A percentile compares a stretch with the other conserved stretches of the same genome.
These are phyloP conservation scores for Vanessa cardui DNA, from an alignment of 2,888 invertebrate genomes.

Conservation along the genomic window DNA sequence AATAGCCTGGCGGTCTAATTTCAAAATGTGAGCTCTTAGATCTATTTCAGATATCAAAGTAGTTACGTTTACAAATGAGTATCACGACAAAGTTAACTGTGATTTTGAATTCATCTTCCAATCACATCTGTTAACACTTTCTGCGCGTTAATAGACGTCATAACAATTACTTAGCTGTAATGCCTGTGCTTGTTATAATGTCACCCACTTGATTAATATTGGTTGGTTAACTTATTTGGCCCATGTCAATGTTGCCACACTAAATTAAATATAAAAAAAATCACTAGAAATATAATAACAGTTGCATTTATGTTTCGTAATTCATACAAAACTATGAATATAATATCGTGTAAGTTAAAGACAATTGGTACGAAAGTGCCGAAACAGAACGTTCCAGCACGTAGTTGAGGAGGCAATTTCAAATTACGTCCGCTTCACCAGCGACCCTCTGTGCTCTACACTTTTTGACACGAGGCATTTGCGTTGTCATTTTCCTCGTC, in stretches of 20 bases:
- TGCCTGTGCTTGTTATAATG: too few species aligned
- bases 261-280: too few species aligned
- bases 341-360: conserved; percentile 42
- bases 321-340: conserved; percentile 5
- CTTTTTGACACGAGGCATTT: conserved; percentile 50
- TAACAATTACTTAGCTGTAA: too few species aligned
- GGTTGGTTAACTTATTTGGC: too few species aligned
- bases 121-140: too few species aligned
- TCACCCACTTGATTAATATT: too few species aligned
- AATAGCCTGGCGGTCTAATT: conserved; percentile 77
- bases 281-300: background rate
- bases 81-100: too few species aligned
- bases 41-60: conserved; percentile 51
- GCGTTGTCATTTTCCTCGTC: conserved; percentile 49
- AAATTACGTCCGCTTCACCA: conserved; percentile 62
- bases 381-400: conserved; percentile 44
- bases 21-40: conserved; percentile 61
- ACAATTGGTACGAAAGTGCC: conserved; percentile 60
- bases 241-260: too few species aligned
- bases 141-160: too few species aligned
- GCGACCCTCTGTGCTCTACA: conserved; percentile 47
- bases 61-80: conserved; percentile 4
- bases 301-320: background rate
- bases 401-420: conserved; percentile 61
- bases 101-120: too few species aligned